phyloP scores from a whole-genome alignment of 2,797 vertebrate genomes.

The Eulemur coronatus region DNA sequence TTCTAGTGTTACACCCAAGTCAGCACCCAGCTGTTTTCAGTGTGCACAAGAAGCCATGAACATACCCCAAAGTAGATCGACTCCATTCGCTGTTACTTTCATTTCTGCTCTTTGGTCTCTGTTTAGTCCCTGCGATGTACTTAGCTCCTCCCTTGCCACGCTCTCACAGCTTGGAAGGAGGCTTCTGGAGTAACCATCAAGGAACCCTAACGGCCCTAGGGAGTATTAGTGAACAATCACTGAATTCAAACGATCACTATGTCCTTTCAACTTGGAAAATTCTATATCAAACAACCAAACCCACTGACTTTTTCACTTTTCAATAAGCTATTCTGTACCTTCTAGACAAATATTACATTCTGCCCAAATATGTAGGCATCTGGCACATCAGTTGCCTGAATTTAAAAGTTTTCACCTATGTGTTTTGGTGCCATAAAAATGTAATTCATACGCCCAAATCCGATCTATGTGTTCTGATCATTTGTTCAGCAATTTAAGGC shows the following conservation, averaged over 20 bases:
- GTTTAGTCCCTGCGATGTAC: background rate
- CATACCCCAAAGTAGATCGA: background rate
- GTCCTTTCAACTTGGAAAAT: background rate
- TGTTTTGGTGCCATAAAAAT: conserved; percentile 30
- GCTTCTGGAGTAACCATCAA: background rate
- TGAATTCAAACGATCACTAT: background rate
- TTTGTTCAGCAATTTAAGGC: background rate
- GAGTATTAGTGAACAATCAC: background rate
- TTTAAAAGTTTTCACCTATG: background rate
- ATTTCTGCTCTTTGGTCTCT: conserved; percentile 22
- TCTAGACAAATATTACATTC: background rate
- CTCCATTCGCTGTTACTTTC: background rate
- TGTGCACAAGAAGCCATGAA: background rate
- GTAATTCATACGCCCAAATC: background rate
- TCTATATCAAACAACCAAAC: background rate
- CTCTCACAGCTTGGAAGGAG: background rate
- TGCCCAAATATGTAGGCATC: background rate
- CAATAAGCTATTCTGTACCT: background rate
- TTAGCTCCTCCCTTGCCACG: background rate
- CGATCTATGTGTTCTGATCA: background rate
- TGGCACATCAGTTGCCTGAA: background rate
- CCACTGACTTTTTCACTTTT: conserved; percentile 6
- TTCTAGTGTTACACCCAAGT: background rate
- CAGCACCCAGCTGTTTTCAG: background rate
- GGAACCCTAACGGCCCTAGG: background rate